Base-by-base conservation (phyloP, 2,113 vertebrate genomes). In the Megaptera novaeangliae region DNA sequence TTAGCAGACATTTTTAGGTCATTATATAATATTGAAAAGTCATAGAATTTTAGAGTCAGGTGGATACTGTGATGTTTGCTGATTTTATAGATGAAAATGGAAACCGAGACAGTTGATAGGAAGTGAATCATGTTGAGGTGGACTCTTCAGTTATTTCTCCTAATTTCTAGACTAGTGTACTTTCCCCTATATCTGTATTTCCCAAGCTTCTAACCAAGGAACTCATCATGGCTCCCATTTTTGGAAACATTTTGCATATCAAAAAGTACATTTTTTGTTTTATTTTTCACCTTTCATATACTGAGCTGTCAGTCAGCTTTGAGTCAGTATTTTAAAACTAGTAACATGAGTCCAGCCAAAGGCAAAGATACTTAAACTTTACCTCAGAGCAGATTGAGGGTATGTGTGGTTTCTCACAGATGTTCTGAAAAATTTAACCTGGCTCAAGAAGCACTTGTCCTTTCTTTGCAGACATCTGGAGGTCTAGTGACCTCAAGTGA, bases 1-100 rank as follows among this genome's bases (percentile, higher is more conserved):
- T 77, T 82, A 68, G 74, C 21, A 93, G 86, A 91, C 46, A 52
- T 95, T 94, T 95, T 96, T 91, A 95, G 36, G 2, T 94, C 49
- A 68, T 49, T 93, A 75, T 84, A 44, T 94, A 87, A 52, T 68
- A 63, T 66, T 52, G 25, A 29, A 74, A 96, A 96, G 66, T 46
- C 29, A 74, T 59, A 71, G 39, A 74, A 77, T 95, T 96, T 96
- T 86, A 81, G 69, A 95, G 59, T 92, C 57, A 61, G 69, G 41
- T 82, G 29, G n/a, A 46, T 94, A 27, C 31, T 55, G 12, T 94
- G n/a, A 55, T 57, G 5, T 80, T 91, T 93, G 44, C 88, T 78
- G 66, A 68, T 74, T 84, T 92, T 88, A 29, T 86, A 78, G 74
- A 74, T 95, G 46, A 89, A 91, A 94, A 64, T 88, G 39, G 74